phyloP scores from a whole-genome alignment of 2,113 vertebrate species.

The Mystacornis crossleyi region DNA sequence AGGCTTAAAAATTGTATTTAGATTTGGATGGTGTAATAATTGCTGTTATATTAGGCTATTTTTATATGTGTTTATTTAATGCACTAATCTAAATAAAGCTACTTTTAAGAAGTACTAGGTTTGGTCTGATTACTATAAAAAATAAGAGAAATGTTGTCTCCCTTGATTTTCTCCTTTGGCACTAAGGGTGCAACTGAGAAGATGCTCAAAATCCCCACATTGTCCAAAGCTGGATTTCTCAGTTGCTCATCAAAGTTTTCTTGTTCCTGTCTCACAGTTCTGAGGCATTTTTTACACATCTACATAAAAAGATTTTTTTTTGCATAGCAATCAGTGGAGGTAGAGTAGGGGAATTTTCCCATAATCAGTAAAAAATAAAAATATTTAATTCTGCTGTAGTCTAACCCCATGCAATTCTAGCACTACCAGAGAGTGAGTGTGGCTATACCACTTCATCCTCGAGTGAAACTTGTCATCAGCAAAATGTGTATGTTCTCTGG shows the following conservation, averaged over 20 bases:
- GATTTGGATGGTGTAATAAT: neutral
- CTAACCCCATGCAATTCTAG: neutral
- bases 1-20: neutral
- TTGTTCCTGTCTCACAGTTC: neutral
- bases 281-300: neutral
- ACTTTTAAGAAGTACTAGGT: neutral
- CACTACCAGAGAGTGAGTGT: neutral
- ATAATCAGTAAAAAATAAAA: neutral
- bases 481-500: fast-evolving
- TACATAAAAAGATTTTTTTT: neutral
- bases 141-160: neutral
- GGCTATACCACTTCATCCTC: neutral
- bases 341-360: neutral
- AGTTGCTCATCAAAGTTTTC: neutral
- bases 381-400: neutral
- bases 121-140: neutral
- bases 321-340: neutral
- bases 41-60: neutral
- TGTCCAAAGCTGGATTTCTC: neutral
- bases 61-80: neutral
- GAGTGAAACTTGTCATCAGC: neutral
- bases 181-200: neutral
- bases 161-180: neutral
- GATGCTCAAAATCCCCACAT: neutral
- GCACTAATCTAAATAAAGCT: neutral